Evolutionary conservation across 2,888 invertebrate species (phyloP).

Genomic region (Horisme vitalbata): DNA sequence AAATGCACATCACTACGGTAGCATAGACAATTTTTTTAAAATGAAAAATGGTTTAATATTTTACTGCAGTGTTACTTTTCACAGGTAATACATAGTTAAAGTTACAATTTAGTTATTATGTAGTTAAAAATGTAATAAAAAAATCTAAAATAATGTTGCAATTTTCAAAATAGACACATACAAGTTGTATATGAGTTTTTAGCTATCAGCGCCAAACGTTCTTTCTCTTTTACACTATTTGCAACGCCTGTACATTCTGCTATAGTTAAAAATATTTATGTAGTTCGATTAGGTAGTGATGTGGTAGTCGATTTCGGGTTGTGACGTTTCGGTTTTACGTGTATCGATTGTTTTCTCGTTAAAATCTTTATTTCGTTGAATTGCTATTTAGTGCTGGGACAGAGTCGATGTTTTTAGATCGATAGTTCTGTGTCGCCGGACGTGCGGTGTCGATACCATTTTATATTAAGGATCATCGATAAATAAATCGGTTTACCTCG

Average conservation of each 20-base stretch:
- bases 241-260: neutral
- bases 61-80: no score
- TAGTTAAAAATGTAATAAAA: no score
- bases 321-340: conserved; percentile 27
- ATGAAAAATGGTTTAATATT: no score
- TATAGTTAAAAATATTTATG: conserved; percentile 4
- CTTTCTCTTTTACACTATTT: neutral
- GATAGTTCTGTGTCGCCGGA: conserved; percentile 32
- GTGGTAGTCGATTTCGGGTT: conserved; percentile 30
- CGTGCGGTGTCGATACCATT: conserved; percentile 51
- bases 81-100: no score
- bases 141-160: no score
- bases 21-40: conserved; percentile 15
- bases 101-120: no score
- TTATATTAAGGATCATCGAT: conserved; percentile 78
- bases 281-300: conserved; percentile 18
- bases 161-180: no score
- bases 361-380: conserved; percentile 19
- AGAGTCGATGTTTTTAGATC: conserved; percentile 18
- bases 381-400: conserved; percentile 19
- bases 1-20: conserved; percentile 27
- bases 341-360: conserved; percentile 13
- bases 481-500: conserved; percentile 47
- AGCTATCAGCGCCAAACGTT: conserved; percentile 8
- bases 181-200: neutral